A percentile compares a stretch with the other conserved stretches of the same genome.
phyloP scores from a whole-genome alignment of 2,113 vertebrate species.

The Brachyistius frenatus region DNA sequence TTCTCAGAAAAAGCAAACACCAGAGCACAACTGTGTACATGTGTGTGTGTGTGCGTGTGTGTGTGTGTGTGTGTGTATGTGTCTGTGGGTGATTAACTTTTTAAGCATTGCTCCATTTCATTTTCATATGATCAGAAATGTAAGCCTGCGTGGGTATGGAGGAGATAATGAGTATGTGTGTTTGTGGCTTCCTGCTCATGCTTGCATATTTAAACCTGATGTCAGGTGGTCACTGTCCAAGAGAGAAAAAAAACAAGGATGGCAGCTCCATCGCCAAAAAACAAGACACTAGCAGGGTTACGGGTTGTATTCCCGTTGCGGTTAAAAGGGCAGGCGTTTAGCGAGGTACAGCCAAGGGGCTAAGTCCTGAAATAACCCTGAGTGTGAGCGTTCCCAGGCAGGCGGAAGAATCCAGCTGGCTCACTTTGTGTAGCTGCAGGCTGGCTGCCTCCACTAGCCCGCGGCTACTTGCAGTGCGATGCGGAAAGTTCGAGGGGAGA shows the following conservation, averaged over 20 bases:
- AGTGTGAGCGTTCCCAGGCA: slow-evolving; percentile 30
- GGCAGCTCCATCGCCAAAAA: neutral
- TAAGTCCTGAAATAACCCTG: slow-evolving; percentile 44
- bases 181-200: neutral
- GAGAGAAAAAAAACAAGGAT: neutral
- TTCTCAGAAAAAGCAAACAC: no score
- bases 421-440: slow-evolving; percentile 21
- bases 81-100: no score
- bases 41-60: no score
- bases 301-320: slow-evolving; percentile 24
- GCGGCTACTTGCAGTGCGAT: slow-evolving; percentile 3
- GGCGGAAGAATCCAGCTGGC: slow-evolving; percentile 27
- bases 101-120: no score
- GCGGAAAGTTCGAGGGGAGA: slow-evolving; percentile 2
- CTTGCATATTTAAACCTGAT: neutral
- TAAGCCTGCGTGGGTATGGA: no score
- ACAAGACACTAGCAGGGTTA: slow-evolving; percentile 6
- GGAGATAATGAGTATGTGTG: no score
- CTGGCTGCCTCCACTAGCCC: slow-evolving; percentile 13
- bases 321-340: slow-evolving; percentile 32
- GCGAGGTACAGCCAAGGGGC: slow-evolving; percentile 39
- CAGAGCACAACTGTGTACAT: no score
- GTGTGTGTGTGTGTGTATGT: no score
- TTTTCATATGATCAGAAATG: no score
- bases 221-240: neutral